Percentiles rank a stretch among this genome's conserved stretches.
Evolutionary conservation across 2,888 invertebrate genomes (phyloP).

Genomic region (Agonum fuliginosum): DNA sequence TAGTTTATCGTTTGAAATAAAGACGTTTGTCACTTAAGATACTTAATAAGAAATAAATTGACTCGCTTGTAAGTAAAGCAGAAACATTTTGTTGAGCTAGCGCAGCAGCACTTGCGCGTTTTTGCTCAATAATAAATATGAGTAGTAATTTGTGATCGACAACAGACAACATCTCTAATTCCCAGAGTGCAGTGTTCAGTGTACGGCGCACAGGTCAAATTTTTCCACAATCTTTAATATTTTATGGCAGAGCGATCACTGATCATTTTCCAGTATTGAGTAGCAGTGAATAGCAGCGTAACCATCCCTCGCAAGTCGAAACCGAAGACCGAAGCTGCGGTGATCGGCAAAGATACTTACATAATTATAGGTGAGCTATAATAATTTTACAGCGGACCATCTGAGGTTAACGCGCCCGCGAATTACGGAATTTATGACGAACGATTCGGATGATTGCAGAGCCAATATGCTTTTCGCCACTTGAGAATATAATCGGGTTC

Average conservation of each 20-base stretch:
- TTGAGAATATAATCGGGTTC: slow-evolving; percentile 56
- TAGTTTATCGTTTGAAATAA: too few relatives aligned
- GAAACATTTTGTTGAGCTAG: slow-evolving; percentile 27
- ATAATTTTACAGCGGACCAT: slow-evolving; percentile 57
- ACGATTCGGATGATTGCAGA: slow-evolving; percentile 44
- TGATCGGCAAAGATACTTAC: slow-evolving; percentile 60
- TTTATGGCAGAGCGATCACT: slow-evolving; percentile 45
- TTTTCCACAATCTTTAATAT: slow-evolving; percentile 54
- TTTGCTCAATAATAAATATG: slow-evolving; percentile 45
- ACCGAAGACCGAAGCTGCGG: slow-evolving; percentile 52
- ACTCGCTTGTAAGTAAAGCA: not conserved
- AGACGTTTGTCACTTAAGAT: not conserved
- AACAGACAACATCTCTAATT: slow-evolving; percentile 49
- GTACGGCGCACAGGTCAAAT: slow-evolving; percentile 23
- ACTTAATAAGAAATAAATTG: not conserved
- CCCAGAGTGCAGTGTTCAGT: slow-evolving; percentile 15
- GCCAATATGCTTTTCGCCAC: slow-evolving; percentile 60
- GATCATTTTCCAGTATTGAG: slow-evolving; percentile 59
- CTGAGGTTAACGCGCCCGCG: not conserved
- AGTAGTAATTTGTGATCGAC: slow-evolving; percentile 42
- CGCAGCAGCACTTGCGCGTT: not conserved
- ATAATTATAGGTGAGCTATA: slow-evolving; percentile 60
- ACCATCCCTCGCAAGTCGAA: slow-evolving; percentile 52
- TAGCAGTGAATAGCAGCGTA: slow-evolving; percentile 43
- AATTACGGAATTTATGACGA: slow-evolving; percentile 29